Base-by-base conservation (phyloP, 2,113 vertebrate genomes). In the Eclectus roratus region DNA sequence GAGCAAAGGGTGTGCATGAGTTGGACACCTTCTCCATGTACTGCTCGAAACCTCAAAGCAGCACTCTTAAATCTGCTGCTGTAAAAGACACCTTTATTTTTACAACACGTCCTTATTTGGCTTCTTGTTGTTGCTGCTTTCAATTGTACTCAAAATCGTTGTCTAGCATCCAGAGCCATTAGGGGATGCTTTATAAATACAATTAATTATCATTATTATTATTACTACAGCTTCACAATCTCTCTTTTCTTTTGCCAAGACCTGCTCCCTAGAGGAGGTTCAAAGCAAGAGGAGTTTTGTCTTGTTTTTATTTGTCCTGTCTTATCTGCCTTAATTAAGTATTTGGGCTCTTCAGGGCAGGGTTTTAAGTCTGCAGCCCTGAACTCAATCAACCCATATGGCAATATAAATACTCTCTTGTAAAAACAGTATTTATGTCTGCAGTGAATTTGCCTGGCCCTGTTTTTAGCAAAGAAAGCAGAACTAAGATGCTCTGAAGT, bases 161-260 rank as follows among this genome's bases (percentile, higher is more conserved):
- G 73, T 63, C 19, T 12, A 69, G 65, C 68, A 84, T 91, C 80
- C 85, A 81, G 80, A 92, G 66, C 65, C 69, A 68, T 89, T 71
- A 61, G 77, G 77, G 85, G 73, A 86, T 79, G 92, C 80, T 94
- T 89, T 91, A 95, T 84, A 97, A 96, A 95, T 89, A 93, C 44
- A 94, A 97, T 95, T 96, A 95, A 96, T 96, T 97, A 96, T 86
- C 92, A 56, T 96, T 64, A 88, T 88, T 91, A 74, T 91, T 96
- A 92, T 80, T 96, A 91, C 88, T 96, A 53, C 92, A 80, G 79
- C 72, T 93, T 96, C 79, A 95, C 80, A 53, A 39, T 76, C 60
- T 86, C 90, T 97, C 76, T 96, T 84, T 96, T 96, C 96, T 90
- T 80, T 86, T 94, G 96, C 96, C 96, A 96, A 96, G 90, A 86